These are phyloP conservation scores for Zelleria hepariella DNA, from an alignment of 2,888 invertebrate species.

Conservation along the genomic window DNA sequence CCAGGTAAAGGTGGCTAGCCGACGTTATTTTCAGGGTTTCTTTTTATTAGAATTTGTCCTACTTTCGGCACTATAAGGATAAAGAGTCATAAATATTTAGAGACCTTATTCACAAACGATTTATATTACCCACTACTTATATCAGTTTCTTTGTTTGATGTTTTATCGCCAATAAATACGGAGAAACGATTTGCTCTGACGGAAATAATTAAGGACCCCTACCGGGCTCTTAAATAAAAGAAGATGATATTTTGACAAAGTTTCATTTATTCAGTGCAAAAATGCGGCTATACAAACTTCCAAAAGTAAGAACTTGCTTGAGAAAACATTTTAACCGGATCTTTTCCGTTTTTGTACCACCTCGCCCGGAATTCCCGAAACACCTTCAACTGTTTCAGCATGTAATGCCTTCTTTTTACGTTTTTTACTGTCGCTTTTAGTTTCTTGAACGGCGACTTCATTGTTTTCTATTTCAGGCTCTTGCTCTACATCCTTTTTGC, in stretches of 20 bases:
- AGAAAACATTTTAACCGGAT: neutral
- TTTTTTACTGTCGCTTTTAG: slow-evolving; percentile 10
- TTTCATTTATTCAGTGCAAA: neutral
- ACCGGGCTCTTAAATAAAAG: neutral
- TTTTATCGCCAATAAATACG: too few species aligned
- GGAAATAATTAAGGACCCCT: too few species aligned
- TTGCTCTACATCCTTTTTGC: slow-evolving; percentile 30
- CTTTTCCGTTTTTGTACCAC: neutral
- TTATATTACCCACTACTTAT: too few species aligned
- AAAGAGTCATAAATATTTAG: too few species aligned
- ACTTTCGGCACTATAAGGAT: too few species aligned
- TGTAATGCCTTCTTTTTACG: neutral
- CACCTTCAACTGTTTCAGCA: neutral
- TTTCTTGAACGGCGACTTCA: slow-evolving; percentile 5
- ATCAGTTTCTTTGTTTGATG: too few species aligned
- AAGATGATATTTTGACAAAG: neutral
- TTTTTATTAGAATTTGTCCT: slow-evolving; percentile 22
- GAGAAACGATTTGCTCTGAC: too few species aligned
- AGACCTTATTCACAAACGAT: too few species aligned
- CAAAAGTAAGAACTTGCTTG: neutral
- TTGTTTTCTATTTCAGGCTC: slow-evolving; percentile 17
- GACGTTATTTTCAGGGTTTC: too few species aligned
- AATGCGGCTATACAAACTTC: neutral
- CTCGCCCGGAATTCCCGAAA: neutral
- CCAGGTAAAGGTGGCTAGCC: neutral